Base-by-base conservation (phyloP, 2,797 vertebrate genomes). In the Bryconaethiops microstoma region DNA sequence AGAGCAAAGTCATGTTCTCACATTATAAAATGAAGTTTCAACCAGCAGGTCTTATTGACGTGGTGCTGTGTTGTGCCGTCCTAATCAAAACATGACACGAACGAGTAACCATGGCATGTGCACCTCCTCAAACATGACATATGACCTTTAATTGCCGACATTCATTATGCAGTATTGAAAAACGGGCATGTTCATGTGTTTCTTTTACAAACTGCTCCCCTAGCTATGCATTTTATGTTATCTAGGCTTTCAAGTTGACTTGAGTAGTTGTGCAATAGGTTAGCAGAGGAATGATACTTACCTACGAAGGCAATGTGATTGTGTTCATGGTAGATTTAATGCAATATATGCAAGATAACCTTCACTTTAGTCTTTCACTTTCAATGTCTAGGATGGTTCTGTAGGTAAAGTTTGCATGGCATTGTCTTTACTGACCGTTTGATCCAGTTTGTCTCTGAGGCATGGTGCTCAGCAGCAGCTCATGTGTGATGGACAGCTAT, bases 401-500 rank as follows among this genome's bases (percentile, higher is more conserved):
- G 16, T 64, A 60, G 14, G n/a, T 29, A 62, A 64, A 39, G 39
- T 16, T 17, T 10, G 25, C 16, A 35, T 64, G 29, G 25, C 29
- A 35, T 64, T 40, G 40, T 9, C 3, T 40, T 17, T n/a, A 65
- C 10, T 73, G 69, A 39, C 59, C 9, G 25, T 52, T 50, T 69
- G 67, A 69, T 45, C 67, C 42, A 69, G 67, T 69, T 48, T 23
- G 40, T 69, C 42, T 69, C n/a, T 13, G 40, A 21, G 65, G 12
- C 40, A 2, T 13, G n/a, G 42, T 69, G 40, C 42, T 80, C 21
- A 74, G 29, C 42, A 57, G 74, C 13, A 39, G 59, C 62, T 73
- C 25, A 57, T 59, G n/a, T 86, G 67, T 84, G 75, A 86, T 73
- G 62, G 73, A 72, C 81, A 82, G 78, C 65, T 68, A 25, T 76